These are phyloP conservation scores for Drosophila macrospina DNA, from an alignment of 2,888 invertebrate species.

Conservation along the genomic window DNA sequence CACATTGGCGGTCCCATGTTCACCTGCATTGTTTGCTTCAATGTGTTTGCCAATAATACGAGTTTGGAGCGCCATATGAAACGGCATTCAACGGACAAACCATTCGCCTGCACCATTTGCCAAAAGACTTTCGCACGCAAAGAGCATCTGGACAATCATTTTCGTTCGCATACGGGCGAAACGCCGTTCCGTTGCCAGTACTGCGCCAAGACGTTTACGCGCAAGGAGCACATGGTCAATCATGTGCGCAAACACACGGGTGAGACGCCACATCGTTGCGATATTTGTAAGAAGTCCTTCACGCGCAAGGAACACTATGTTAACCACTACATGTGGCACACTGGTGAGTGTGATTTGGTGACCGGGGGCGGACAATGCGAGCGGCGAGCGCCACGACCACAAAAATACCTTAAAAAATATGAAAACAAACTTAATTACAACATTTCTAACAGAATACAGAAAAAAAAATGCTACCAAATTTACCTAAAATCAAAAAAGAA, in stretches of 20 bases:
- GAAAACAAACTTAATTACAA: slow-evolving; percentile 4
- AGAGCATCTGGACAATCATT: slow-evolving; percentile 94
- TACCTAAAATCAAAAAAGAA: slow-evolving; percentile 27
- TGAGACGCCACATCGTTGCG: slow-evolving; percentile 94
- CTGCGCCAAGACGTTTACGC: slow-evolving; percentile 93
- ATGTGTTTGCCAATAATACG: slow-evolving; percentile 90
- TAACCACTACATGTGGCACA: slow-evolving; percentile 91
- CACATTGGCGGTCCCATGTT: slow-evolving; percentile 92
- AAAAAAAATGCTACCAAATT: slow-evolving; percentile 13
- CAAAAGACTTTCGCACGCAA: slow-evolving; percentile 94
- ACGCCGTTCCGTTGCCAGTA: slow-evolving; percentile 94
- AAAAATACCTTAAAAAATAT: slow-evolving; percentile 28
- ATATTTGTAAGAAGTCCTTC: slow-evolving; percentile 94
- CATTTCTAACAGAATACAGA: slow-evolving; percentile 15
- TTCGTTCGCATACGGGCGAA: slow-evolving; percentile 92
- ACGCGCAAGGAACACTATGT: slow-evolving; percentile 94
- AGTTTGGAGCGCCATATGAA: slow-evolving; percentile 92
- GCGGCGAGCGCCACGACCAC: slow-evolving; percentile 77
- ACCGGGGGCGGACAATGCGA: slow-evolving; percentile 80
- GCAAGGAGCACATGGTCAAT: slow-evolving; percentile 94
- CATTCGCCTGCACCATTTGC: slow-evolving; percentile 93
- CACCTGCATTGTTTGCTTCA: slow-evolving; percentile 90
- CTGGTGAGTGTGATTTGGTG: slow-evolving; percentile 86
- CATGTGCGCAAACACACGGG: slow-evolving; percentile 93
- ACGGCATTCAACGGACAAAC: slow-evolving; percentile 93